Evolutionary conservation across 2,888 invertebrate genomes (phyloP).

Genomic region (Sesamia inferens): DNA sequence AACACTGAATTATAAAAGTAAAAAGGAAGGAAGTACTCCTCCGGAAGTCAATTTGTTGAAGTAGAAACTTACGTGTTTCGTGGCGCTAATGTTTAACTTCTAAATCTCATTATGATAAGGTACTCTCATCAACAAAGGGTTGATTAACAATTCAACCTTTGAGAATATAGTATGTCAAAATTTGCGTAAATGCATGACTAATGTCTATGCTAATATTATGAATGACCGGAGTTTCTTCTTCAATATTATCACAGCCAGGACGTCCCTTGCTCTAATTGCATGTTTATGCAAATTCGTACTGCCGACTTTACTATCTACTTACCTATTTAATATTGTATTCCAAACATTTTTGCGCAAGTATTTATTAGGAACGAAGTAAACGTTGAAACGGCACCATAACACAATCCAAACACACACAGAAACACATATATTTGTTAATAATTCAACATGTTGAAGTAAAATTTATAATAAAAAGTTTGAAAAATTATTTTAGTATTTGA

Average conservation of each 20-base stretch:
- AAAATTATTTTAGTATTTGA: too few species aligned
- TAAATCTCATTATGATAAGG: conserved; percentile 24
- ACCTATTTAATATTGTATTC: conserved; percentile 70
- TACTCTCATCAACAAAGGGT: conserved; percentile 29
- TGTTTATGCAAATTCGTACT: conserved; percentile 78
- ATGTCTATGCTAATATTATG: conserved; percentile 60
- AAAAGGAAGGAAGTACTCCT: conserved; percentile 46
- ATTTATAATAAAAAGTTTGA: too few species aligned
- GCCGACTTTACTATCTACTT: conserved; percentile 61
- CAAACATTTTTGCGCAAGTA: conserved; percentile 58
- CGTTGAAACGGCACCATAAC: conserved; percentile 2
- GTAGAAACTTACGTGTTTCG: conserved; percentile 51
- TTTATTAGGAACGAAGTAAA: conserved; percentile 29
- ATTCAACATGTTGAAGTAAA: too few species aligned
- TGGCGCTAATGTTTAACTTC: conserved; percentile 33
- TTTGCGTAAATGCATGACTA: conserved; percentile 58
- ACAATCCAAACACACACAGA: too few species aligned
- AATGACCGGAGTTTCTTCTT: conserved; percentile 68
- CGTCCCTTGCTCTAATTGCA: conserved; percentile 77
- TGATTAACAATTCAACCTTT: conserved; percentile 55
- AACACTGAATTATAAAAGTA: conserved; percentile 51
- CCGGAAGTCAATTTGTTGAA: conserved; percentile 57
- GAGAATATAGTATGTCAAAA: conserved; percentile 36
- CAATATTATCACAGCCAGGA: conserved; percentile 73
- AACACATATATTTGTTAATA: background rate